Evolutionary conservation across 2,888 invertebrate genomes (phyloP), one percentile per base, ranked within the genome.

Genomic region (Thecocarcelia acutangulata): DNA sequence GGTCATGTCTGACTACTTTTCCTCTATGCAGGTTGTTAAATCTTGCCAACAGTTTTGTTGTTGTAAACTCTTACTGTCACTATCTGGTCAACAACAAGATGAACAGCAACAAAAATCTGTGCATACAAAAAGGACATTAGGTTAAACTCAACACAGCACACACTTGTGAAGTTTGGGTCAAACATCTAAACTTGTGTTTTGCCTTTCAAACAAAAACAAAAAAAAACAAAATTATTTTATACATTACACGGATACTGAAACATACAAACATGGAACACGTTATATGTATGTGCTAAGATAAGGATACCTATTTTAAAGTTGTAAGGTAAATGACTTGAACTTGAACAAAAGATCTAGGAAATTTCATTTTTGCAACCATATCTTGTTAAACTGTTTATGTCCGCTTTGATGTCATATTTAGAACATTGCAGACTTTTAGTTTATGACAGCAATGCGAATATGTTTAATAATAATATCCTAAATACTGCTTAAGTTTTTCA

Each of bases 1-100:
- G 59, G 76, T 61, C 66, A 72, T 72, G 72, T 72, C 33, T 76
- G 54, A 52, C 42, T 69, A 54, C 50, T 46, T 54, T 59, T 76
- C 52, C 72, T 66, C 13, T 52, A 28, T 63, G 59, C 70, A 75
- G 61, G 80, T 76, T 72, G 70, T 76, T 66, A 61, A 80, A 72
- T 68, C 48, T 66, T 61, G 15, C 56, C 59, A 64, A 63, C 63
- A 69, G 33, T 56, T 56, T 56, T 61, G 17, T 54, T 54, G 52
- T 48, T 52, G 50, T 59, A 66, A 72, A 72, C 50, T 66, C 42
- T 44, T 21, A 56, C 19, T 17, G 17, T 21, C 42, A 48, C 52
- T 37, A 54, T 37, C 58, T 63, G 42, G 63, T 58, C 64, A 54
- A 59, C 21, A 58, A 44, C 21, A 70, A 52, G 44, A 66, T 50